phyloP scores from a whole-genome alignment of 2,113 vertebrate species.

The Rana temporaria region DNA sequence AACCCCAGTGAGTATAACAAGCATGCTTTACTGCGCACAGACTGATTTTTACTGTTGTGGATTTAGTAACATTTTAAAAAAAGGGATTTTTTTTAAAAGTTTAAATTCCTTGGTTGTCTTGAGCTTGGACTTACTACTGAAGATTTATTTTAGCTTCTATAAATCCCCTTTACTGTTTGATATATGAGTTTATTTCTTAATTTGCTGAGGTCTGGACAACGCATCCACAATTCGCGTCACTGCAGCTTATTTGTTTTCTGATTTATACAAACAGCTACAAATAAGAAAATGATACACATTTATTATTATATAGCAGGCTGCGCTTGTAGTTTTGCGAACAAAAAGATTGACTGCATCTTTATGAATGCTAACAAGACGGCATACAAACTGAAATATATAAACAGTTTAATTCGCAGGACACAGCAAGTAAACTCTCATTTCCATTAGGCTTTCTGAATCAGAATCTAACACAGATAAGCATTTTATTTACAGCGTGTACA shows the following conservation, averaged over 20 bases:
- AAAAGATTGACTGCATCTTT: not conserved
- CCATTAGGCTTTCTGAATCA: not conserved
- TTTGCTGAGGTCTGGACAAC: not conserved
- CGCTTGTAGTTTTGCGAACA: not conserved
- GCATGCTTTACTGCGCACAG: no score
- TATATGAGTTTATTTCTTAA: not conserved
- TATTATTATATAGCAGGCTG: not conserved
- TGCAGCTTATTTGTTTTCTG: not conserved
- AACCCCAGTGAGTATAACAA: no score
- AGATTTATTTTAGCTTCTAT: no score
- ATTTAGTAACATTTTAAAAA: no score
- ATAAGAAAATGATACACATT: not conserved
- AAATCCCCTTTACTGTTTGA: no score
- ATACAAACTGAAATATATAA: conserved; percentile 33
- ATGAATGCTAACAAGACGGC: conserved; percentile 7
- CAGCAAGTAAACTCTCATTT: conserved; percentile 27
- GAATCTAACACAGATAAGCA: not conserved
- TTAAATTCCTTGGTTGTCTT: no score
- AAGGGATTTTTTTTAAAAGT: no score
- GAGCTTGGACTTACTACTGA: no score
- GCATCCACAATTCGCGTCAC: not conserved
- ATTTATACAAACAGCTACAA: not conserved
- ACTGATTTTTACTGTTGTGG: no score
- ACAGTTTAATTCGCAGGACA: conserved; percentile 1
- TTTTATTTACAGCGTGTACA: conserved; percentile 16